Base-by-base conservation (phyloP, 2,888 invertebrate genomes). In the Odontocolon sp. region DNA sequence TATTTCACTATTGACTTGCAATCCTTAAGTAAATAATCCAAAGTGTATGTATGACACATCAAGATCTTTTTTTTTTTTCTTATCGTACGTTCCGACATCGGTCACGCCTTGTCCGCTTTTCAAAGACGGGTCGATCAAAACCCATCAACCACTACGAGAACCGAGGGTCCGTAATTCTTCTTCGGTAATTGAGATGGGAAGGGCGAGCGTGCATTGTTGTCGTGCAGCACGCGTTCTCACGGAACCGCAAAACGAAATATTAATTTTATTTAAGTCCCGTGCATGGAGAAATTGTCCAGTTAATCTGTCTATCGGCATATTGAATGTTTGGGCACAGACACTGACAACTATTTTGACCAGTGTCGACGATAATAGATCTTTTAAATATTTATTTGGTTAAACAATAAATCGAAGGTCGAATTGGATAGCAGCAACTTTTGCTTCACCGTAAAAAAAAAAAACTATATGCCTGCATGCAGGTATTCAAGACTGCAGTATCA, bases 141-240 rank as follows among this genome's bases (percentile, higher is more conserved):
- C 47, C 31, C n/a, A 14, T 11, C 14, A 16, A n/a, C 54, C 14
- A 45, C 21, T 21, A n/a, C 14, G 23, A 45, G 52, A 56, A 61
- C n/a, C 57, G 6, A 50, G 63, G 50, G 74, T 70, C n/a, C 79
- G 70, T 84, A 85, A 85, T 84, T 82, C 82, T 84, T 82, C 82
- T 64, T 50, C 56, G 61, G 78, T 85, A 84, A 85, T 85, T 85
- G 83, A 81, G 68, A 18, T 84, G 82, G 85, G 81, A 71, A 84
- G 71, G 83, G 76, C 83, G 26, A n/a, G 31, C 31, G n/a, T n/a
- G n/a, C n/a, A n/a, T n/a, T n/a, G n/a, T 57, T 11, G 45, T 54
- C 72, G 67, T 81, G 78, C 69, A 75, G 78, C 79, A 76, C 77
- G 68, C 26, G 28, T 45, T 40, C 14, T 23, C 50, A 50, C 18